These are phyloP conservation scores for Atethmia centrago DNA, from an alignment of 2,888 invertebrate genomes.

Conservation along the genomic window DNA sequence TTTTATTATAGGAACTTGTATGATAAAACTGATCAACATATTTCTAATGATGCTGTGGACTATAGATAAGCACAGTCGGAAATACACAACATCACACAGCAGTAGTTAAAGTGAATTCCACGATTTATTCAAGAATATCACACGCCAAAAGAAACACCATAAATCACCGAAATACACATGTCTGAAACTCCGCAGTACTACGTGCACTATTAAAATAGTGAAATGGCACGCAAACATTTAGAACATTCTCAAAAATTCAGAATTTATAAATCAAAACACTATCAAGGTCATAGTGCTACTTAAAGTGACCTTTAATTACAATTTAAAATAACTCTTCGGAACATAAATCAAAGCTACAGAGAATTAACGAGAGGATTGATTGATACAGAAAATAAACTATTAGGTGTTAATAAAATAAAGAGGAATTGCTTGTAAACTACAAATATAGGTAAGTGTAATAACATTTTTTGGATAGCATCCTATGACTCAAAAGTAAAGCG, in stretches of 20 bases:
- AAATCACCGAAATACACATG: slow-evolving; percentile 17
- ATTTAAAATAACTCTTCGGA: slow-evolving; percentile 32
- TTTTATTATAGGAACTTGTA: not conserved
- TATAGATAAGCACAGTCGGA: not conserved
- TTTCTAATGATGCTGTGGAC: not conserved
- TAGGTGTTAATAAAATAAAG: slow-evolving; percentile 43
- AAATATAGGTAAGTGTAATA: slow-evolving; percentile 35
- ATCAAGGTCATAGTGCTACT: slow-evolving; percentile 47
- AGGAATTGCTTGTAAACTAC: slow-evolving; percentile 34
- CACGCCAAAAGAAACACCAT: not conserved
- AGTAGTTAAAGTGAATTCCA: not conserved
- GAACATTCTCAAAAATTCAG: slow-evolving; percentile 6
- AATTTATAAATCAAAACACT: slow-evolving; percentile 32
- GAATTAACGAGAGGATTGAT: slow-evolving; percentile 36
- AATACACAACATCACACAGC: not conserved
- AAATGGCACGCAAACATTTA: slow-evolving; percentile 19
- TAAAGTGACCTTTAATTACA: slow-evolving; percentile 51
- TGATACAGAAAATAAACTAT: slow-evolving; percentile 41
- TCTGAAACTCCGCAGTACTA: slow-evolving; percentile 8
- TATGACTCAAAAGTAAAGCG: slow-evolving; percentile 19
- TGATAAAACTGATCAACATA: not conserved
- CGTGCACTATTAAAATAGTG: slow-evolving; percentile 16
- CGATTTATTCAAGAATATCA: slow-evolving; percentile 1
- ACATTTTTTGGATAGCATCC: slow-evolving; percentile 12
- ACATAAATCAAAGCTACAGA: slow-evolving; percentile 27